Base-by-base conservation (phyloP, 2,888 invertebrate genomes). In the Ischnus inquisitorius region DNA sequence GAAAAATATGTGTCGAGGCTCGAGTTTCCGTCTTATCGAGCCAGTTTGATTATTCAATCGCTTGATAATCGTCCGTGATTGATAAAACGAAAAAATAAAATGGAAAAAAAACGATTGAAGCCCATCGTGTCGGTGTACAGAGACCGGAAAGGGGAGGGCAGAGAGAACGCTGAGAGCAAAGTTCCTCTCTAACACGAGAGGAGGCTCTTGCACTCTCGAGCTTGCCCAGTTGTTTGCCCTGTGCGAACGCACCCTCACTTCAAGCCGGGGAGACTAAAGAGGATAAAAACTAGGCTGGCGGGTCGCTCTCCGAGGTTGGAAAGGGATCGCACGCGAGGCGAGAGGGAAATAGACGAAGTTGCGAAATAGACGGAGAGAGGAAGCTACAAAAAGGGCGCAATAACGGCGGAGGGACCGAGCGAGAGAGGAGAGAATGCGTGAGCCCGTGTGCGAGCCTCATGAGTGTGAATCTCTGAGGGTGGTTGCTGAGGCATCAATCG, bases 401-500 rank as follows among this genome's bases (percentile, higher is more conserved):
- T 60, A 51, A 68, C 51, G 62, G 22, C 16, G 22, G 43, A 54
- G 54, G 67, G 79, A 22, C 41, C 54, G 69, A 78, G 67, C 25
- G 72, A 76, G 79, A 68, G 51, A 82, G 86, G 34, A 34, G 34
- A 83, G 86, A 81, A 82, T 78, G 83, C 75, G 75, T 76, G 83
- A 43, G 77, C 46, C 19, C 64, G 68, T 76, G 51, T 75, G 69
- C 68, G 75, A 69, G 46, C 10, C 51, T 19, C 62, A 68, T 75
- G 76, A 76, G 57, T 74, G 76, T 39, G 68, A 19, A 16, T 51
- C 51, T 46, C 68, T 22, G 79, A 79, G 87, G 86, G 75, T 86
- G 86, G 87, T 71, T 87, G 89, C 87, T 88, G 86, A 87, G 89
- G 89, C 89, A 87, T 89, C 89, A 88, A 90, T 91, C 90, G 91